Evolutionary conservation across 1,140 invertebrate genomes (phyloP).

Genomic region (Saccostrea echinata): DNA sequence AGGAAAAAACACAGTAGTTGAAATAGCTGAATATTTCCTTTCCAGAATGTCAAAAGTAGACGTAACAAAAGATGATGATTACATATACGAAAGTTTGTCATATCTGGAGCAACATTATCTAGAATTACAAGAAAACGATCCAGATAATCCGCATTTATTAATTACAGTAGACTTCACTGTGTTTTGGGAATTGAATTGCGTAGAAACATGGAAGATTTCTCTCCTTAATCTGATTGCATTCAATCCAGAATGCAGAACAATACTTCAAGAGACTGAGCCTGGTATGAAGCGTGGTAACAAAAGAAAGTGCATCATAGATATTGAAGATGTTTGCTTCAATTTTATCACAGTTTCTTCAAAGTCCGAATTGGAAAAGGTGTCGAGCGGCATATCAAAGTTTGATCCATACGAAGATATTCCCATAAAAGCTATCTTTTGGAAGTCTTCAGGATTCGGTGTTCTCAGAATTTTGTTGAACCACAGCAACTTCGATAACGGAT

Average conservation of each 20-base stretch:
- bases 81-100: neutral
- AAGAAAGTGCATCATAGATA: neutral
- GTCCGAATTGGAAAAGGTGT: neutral
- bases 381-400: neutral
- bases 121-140: neutral
- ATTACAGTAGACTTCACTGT: neutral
- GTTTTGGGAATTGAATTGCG: neutral
- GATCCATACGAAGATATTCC: neutral
- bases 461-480: neutral
- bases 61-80: neutral
- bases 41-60: neutral
- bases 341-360: neutral
- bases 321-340: neutral
- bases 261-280: neutral
- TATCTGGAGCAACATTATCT: neutral
- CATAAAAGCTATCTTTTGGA: neutral
- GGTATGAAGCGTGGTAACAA: neutral
- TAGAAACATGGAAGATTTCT: neutral
- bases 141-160: neutral
- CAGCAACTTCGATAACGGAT: neutral
- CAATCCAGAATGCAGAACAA: neutral
- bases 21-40: constrained; percentile 44
- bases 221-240: neutral
- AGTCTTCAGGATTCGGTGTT: neutral
- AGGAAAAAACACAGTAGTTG: constrained; percentile 4